phyloP scores from a whole-genome alignment of 2,113 vertebrate species.

The Melospiza melodia region DNA sequence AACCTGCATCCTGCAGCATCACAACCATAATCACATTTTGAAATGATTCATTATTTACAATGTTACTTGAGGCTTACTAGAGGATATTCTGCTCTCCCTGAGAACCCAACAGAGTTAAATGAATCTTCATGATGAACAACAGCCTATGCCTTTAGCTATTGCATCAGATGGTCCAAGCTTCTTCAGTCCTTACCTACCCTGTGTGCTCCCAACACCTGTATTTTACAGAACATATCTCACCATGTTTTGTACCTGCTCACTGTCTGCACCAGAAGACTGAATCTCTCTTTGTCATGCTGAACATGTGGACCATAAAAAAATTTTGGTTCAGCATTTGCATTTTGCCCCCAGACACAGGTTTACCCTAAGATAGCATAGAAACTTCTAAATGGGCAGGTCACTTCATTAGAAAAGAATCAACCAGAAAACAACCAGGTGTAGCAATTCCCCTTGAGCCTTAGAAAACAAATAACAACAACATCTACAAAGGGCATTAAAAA shows the following conservation, averaged over 20 bases:
- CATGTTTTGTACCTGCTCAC: not conserved
- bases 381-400: not conserved
- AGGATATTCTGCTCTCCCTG: not conserved
- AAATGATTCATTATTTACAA: not conserved
- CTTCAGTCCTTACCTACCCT: not conserved
- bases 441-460: not conserved
- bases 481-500: not conserved
- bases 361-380: not conserved
- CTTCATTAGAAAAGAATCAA: not conserved
- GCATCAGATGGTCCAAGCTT: not conserved
- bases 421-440: not conserved
- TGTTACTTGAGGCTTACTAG: not conserved
- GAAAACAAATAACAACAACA: not conserved
- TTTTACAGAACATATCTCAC: not conserved
- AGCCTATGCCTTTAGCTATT: not conserved
- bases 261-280: not conserved
- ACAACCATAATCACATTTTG: not conserved
- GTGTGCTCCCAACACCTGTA: not conserved
- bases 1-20: not conserved
- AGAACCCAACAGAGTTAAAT: not conserved
- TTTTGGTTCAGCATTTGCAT: not conserved
- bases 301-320: fast-evolving
- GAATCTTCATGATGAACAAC: not conserved
- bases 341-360: not conserved
- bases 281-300: not conserved